Percentiles rank a stretch among this genome's conserved stretches.
phyloP scores from a whole-genome alignment of 2,113 vertebrate species.

The Cyphomyrus plagiostoma region DNA sequence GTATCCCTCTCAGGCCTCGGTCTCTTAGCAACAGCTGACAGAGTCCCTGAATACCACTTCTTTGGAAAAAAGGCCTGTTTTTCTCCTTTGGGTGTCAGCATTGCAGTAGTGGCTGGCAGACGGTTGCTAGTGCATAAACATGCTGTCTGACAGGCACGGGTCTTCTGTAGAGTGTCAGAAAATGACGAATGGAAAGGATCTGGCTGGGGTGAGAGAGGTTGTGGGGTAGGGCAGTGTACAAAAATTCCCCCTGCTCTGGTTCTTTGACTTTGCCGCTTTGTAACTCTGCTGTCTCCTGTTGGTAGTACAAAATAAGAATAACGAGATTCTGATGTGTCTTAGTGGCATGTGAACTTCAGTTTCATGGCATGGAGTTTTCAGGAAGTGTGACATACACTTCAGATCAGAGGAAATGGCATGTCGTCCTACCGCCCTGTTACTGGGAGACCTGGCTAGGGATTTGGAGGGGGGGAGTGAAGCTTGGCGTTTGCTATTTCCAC shows the following conservation, averaged over 20 bases:
- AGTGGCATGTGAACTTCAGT: neutral
- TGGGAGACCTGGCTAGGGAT: neutral
- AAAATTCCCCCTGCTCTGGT: neutral
- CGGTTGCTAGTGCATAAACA: neutral
- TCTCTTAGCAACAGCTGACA: constrained; percentile 13
- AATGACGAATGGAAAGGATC: neutral
- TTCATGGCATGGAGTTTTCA: neutral
- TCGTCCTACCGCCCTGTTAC: neutral
- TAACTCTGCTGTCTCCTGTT: neutral
- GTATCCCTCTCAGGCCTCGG: neutral
- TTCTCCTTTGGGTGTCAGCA: neutral
- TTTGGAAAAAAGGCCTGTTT: neutral
- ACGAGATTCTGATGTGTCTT: neutral
- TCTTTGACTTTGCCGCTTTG: neutral
- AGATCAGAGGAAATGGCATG: neutral
- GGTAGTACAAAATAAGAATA: neutral
- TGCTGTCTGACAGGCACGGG: neutral
- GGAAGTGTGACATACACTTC: neutral
- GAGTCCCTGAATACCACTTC: neutral
- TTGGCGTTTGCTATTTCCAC: neutral
- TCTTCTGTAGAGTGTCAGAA: neutral
- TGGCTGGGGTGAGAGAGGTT: neutral
- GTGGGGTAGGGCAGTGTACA: neutral
- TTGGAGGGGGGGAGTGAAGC: neutral
- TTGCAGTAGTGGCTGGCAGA: neutral